Evolutionary conservation across 1,140 invertebrate species (phyloP), one percentile per base, ranked within the genome.

Genomic region (Papilio xuthus): DNA sequence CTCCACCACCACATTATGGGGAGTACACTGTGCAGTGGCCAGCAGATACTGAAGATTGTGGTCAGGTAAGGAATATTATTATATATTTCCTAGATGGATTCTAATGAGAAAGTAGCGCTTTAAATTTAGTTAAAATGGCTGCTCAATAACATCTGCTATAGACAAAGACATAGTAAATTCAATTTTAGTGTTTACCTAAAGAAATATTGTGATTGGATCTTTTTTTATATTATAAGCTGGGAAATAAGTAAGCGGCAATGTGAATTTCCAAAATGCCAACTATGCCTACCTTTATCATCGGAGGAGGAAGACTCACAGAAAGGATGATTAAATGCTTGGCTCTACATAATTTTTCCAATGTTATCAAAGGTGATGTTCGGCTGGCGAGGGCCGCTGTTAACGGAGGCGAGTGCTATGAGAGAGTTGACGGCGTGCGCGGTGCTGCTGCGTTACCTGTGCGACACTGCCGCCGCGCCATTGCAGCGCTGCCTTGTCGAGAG

Each of bases 401-500:
- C 96, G 1, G 82, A 84, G 41, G 23, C 80, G 7, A 37, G 91
- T 77, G 41, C 94, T 95, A 80, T 90, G 94, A 81, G 95, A 94
- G 86, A 95, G 92, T 89, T 97, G 60, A 95, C 94, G 23, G 96
- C 96, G 4, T 95, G 96, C 79, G 94, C 95, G 20, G 91, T 98
- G n/a, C 90, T 98, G 7, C 90, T 98, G 74, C 97, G 97, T 79
- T 99, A 99, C 93, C 92, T 99, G 32, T 97, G 96, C 4, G 96
- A 98, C 83, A 98, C 97, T 15, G 95, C 97, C 18, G 96, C 97
- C 26, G 96, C 97, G 85, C 98, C 98, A 7, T 89, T 99, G 67
- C 96, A 98, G 86, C 95, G 96, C 85, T 96, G 96, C 81, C 98
- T 99, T 94, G 97, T 98, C 6, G 97, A 98, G 94, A 95, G 96